These are phyloP conservation scores for Micropoecilia bifurca DNA, from an alignment of 2,797 vertebrate species.

Conservation along the genomic window DNA sequence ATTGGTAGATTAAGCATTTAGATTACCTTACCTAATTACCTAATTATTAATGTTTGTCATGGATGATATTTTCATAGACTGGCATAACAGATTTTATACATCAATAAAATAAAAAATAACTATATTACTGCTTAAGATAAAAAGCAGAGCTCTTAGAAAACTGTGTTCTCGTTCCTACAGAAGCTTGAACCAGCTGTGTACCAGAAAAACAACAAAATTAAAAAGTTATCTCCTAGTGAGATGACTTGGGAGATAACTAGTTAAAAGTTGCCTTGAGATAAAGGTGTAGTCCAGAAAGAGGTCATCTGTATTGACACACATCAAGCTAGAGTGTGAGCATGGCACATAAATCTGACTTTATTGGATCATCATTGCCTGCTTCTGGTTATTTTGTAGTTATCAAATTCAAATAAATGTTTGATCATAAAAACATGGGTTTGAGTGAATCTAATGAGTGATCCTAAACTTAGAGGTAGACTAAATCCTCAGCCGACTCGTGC, in stretches of 20 bases:
- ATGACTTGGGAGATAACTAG: neutral
- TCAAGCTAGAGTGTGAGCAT: neutral
- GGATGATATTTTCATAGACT: neutral
- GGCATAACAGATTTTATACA: neutral
- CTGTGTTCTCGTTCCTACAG: neutral
- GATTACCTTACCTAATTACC: neutral
- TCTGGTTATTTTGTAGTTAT: neutral
- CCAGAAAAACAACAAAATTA: neutral
- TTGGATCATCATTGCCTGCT: neutral
- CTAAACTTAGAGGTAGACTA: neutral
- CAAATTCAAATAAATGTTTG: neutral
- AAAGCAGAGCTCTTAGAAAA: neutral
- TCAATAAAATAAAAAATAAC: neutral
- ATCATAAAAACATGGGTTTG: neutral
- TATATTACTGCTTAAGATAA: neutral
- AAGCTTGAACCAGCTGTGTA: neutral
- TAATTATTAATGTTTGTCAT: neutral
- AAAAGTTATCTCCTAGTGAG: neutral
- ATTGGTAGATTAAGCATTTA: neutral
- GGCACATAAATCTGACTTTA: neutral
- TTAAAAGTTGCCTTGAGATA: neutral
- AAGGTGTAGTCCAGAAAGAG: neutral
- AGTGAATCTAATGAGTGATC: neutral
- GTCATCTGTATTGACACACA: neutral
- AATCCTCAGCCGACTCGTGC: neutral